A percentile compares a stretch with the other conserved stretches of the same genome.
phyloP scores from a whole-genome alignment of 2,888 invertebrate species.

The Argyra leucocephala region DNA sequence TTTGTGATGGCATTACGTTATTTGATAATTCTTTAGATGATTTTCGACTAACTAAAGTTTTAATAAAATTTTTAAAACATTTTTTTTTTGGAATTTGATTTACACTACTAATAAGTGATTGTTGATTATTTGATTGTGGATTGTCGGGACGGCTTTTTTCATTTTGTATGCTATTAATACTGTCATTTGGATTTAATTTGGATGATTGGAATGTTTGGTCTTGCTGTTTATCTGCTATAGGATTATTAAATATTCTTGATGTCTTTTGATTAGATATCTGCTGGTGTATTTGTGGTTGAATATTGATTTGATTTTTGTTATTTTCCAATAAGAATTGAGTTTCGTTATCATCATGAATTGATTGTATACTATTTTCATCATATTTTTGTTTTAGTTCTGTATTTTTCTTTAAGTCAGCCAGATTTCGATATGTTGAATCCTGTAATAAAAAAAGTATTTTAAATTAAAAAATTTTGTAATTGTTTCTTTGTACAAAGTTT shows the following conservation, averaged over 20 bases:
- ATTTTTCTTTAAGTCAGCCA: conserved; percentile 42
- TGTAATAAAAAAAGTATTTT: too few relatives aligned
- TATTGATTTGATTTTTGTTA: conserved; percentile 37
- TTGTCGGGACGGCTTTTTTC: conserved; percentile 32
- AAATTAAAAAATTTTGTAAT: too few relatives aligned
- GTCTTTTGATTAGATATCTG: conserved; percentile 22
- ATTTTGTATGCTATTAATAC: conserved; percentile 22
- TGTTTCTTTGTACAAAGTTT: too few relatives aligned
- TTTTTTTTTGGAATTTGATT: conserved; percentile 39
- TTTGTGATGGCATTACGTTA: conserved; percentile 3
- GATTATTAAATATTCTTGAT: conserved; percentile 19
- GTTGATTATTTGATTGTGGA: conserved; percentile 19
- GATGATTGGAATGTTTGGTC: conserved; percentile 18
- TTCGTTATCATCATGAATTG: conserved; percentile 31
- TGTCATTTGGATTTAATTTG: conserved; percentile 19
- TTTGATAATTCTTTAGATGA: conserved; percentile 24
- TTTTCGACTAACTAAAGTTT: conserved; percentile 40
- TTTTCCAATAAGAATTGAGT: conserved; percentile 39
- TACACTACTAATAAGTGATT: conserved; percentile 35
- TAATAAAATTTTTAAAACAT: conserved; percentile 42
- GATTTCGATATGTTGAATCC: conserved; percentile 44
- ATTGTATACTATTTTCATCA: conserved; percentile 23
- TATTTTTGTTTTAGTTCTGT: conserved; percentile 8
- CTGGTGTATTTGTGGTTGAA: conserved; percentile 32
- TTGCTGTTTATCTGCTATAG: conserved; percentile 20